A percentile compares a stretch with the other conserved stretches of the same genome.
Conservation (phyloP, 1,140 invertebrate species). For the Anastrepha obliqua region DNA sequence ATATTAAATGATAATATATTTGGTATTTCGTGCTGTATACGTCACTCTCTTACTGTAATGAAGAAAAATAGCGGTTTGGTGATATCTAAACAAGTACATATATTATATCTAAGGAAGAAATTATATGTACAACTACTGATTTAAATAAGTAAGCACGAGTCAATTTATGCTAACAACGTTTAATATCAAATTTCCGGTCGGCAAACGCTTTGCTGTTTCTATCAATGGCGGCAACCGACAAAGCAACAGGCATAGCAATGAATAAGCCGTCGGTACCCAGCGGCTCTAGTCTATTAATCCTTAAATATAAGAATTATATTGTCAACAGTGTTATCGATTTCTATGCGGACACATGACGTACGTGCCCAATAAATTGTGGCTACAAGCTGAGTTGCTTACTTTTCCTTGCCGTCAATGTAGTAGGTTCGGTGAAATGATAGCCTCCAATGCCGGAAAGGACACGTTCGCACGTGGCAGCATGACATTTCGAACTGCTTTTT, state of each 20-base stretch:
- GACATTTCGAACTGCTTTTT: neutral
- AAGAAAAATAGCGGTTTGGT: too few relatives aligned
- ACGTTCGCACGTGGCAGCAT: conserved; percentile 34
- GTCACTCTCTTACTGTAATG: too few relatives aligned
- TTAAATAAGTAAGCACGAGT: neutral
- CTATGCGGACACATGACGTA: neutral
- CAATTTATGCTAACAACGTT: neutral
- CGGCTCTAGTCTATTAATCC: neutral
- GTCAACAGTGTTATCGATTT: neutral
- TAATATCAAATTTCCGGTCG: neutral
- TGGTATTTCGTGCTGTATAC: too few relatives aligned
- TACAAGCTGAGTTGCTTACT: neutral
- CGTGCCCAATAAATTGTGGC: neutral
- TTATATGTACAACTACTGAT: too few relatives aligned
- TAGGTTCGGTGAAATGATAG: neutral
- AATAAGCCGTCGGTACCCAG: neutral
- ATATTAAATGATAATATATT: too few relatives aligned
- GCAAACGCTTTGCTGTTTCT: neutral
- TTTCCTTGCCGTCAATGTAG: neutral
- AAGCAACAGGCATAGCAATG: neutral
- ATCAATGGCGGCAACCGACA: neutral
- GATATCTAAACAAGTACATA: too few relatives aligned
- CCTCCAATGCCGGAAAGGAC: conserved; percentile 19
- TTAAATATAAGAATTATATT: neutral
- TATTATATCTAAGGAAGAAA: too few relatives aligned